phyloP scores from a whole-genome alignment of 2,888 invertebrate genomes.

The Serrognathus titanus region DNA sequence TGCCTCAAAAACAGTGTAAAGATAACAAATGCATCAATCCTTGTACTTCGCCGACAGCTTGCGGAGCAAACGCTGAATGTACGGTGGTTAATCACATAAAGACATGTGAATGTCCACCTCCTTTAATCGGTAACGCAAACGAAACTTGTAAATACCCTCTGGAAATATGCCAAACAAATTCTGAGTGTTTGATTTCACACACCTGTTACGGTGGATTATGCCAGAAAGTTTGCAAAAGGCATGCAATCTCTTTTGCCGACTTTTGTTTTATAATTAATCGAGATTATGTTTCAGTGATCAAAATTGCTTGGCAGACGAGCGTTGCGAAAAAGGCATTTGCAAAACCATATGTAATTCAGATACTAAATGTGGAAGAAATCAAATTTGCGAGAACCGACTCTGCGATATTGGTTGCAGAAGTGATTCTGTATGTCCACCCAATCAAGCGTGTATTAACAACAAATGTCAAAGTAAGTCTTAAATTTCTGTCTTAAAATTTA shows the following conservation, averaged over 20 bases:
- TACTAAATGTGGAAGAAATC: conserved; percentile 71
- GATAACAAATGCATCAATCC: conserved; percentile 76
- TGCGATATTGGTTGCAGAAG: conserved; percentile 85
- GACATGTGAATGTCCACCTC: conserved; percentile 68
- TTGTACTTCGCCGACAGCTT: conserved; percentile 72
- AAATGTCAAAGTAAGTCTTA: conserved; percentile 69
- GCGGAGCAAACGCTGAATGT: conserved; percentile 81
- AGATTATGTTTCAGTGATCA: conserved; percentile 60
- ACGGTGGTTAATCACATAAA: conserved; percentile 67
- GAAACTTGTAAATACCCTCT: conserved; percentile 69
- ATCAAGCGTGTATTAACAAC: conserved; percentile 77
- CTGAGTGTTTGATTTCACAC: conserved; percentile 68
- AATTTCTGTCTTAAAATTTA: neutral
- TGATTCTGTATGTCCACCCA: conserved; percentile 71
- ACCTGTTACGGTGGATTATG: conserved; percentile 77
- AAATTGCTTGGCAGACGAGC: conserved; percentile 80
- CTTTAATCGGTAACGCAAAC: conserved; percentile 71
- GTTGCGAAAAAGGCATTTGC: conserved; percentile 80
- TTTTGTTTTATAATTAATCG: neutral
- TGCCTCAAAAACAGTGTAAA: conserved; percentile 67
- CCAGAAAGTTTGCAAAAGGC: conserved; percentile 74
- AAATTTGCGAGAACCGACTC: conserved; percentile 83
- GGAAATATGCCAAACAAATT: conserved; percentile 60
- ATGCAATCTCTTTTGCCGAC: conserved; percentile 31
- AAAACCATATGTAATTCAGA: conserved; percentile 85